phyloP scores from a whole-genome alignment of 2,888 invertebrate genomes.

The Drosophila dives region DNA sequence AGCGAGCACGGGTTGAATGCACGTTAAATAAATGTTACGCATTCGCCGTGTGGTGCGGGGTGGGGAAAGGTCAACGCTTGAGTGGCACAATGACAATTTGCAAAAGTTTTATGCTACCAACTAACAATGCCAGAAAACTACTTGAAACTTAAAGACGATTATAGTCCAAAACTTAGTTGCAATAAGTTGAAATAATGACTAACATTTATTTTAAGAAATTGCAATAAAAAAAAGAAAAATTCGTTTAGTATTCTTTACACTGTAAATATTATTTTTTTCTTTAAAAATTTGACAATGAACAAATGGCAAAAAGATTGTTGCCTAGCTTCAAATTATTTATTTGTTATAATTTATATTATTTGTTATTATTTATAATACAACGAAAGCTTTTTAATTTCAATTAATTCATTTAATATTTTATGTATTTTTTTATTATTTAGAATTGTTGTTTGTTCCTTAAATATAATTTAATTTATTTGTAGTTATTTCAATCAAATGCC shows the following conservation, averaged over 20 bases:
- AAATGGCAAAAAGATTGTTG: neutral
- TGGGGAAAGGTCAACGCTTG: constrained; percentile 36
- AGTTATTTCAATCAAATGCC: neutral
- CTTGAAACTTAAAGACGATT: neutral
- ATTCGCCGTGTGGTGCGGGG: constrained; percentile 40
- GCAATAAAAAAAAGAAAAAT: no score
- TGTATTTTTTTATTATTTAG: neutral
- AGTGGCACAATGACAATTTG: constrained; percentile 8
- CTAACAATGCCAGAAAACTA: constrained; percentile 5
- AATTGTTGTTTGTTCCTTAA: neutral
- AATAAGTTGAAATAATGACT: neutral
- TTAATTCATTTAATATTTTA: neutral
- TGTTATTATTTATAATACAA: no score
- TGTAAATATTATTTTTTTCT: neutral
- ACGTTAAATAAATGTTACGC: constrained; percentile 49
- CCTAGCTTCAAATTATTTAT: neutral
- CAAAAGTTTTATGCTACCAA: neutral
- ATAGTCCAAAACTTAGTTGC: neutral
- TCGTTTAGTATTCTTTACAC: neutral
- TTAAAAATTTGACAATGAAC: neutral
- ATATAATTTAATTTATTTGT: neutral
- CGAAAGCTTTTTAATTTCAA: neutral
- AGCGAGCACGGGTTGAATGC: constrained; percentile 42
- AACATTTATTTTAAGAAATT: neutral
- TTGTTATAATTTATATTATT: no score